Base-by-base conservation (phyloP, 2,797 vertebrate species). In the Todus mexicanus region DNA sequence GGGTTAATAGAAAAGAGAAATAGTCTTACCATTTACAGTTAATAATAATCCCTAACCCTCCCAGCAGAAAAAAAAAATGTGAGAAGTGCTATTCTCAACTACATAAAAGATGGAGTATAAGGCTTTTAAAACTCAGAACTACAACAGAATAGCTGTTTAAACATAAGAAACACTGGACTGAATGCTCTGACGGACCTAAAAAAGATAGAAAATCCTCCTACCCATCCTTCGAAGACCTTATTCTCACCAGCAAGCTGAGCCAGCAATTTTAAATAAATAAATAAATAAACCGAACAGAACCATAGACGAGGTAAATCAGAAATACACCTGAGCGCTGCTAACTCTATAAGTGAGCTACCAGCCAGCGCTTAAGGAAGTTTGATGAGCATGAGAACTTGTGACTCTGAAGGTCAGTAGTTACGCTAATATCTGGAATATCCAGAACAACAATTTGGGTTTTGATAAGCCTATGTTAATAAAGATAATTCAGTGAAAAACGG, bases 271-370 rank as follows among this genome's bases (percentile, higher is more conserved):
- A 76, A 70, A 38, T 20, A 26, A 16, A 25, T n/a, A 18, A 26
- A 16, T 5, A 33, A 6, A 3, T 2, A 21, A 71, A 4, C 7
- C 27, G 27, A 13, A 9, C 5, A 3, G 33, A 43, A 0, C 35
- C 51, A 20, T 0, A 40, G 5, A 50, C 16, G 1, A 80, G 64
- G 13, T 57, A 80, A 68, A 82, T 33, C 20, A 72, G 66, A 89
- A 87, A 68, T 33, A n/a, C 1, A 72, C 4, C 20, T 1, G 1
- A 82, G 54, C 2, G 1, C 31, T 68, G 37, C 42, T 56, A 82
- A 79, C 18, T 60, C 14, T 21, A 2, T 26, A 76, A 42, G 9
- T 45, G 6, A 81, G 75, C 60, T 83, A 91, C 7, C 40, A 79
- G 38, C 8, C 20, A 31, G 31, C 47, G 70, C 57, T 57, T 77